A percentile compares a stretch with the other conserved stretches of the same genome.
These are phyloP conservation scores for Rhea americana DNA, from an alignment of 2,113 vertebrate species.

Conservation along the genomic window DNA sequence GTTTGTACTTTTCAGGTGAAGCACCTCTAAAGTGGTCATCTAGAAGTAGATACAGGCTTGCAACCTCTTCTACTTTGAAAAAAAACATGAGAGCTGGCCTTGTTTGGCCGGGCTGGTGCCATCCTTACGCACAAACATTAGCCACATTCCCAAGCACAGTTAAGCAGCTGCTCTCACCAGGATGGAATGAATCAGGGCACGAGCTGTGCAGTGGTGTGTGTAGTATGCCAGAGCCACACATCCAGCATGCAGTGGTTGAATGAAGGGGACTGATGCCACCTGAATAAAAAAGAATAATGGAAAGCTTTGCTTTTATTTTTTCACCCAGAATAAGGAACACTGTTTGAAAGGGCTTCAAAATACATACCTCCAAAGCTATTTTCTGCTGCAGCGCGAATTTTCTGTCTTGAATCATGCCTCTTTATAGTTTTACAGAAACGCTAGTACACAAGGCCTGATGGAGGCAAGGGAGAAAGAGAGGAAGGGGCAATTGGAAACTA, in stretches of 20 bases:
- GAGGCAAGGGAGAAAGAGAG: neutral
- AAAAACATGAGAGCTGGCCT: neutral
- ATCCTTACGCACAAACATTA: neutral
- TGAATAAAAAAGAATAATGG: neutral
- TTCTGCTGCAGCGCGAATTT: neutral
- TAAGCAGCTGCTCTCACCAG: neutral
- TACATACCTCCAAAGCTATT: neutral
- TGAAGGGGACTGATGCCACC: neutral
- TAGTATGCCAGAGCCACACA: accelerated
- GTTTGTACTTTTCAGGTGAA: neutral
- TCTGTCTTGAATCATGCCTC: neutral
- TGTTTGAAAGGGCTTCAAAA: neutral
- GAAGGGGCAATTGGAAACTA: neutral
- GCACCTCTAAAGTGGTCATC: neutral
- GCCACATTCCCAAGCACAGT: neutral
- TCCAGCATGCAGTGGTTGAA: accelerated
- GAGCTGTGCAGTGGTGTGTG: neutral
- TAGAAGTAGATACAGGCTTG: neutral
- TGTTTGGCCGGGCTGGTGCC: neutral
- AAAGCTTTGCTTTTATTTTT: neutral
- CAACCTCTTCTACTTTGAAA: neutral
- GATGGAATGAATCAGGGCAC: neutral
- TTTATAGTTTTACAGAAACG: neutral
- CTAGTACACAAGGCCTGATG: neutral
- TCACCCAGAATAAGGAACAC: neutral